These are phyloP conservation scores for Burhinus oedicnemus DNA, from an alignment of 2,113 vertebrate genomes.

Conservation along the genomic window DNA sequence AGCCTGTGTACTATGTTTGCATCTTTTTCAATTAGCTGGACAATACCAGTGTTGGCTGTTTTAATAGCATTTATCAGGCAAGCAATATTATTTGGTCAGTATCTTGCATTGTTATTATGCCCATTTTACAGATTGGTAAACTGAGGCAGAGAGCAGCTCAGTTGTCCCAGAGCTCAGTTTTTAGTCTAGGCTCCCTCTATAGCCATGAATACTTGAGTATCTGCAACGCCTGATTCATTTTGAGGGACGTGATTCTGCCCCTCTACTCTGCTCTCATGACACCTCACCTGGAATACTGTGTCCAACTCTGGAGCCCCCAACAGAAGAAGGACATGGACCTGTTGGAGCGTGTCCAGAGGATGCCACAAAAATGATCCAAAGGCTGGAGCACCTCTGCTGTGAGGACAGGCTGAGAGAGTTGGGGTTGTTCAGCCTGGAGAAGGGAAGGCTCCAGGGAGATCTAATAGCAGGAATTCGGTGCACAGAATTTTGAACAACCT, in stretches of 20 bases:
- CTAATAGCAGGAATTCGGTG: background rate
- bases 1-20: background rate
- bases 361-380: background rate
- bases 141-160: background rate
- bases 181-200: background rate
- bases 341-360: background rate
- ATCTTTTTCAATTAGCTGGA: background rate
- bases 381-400: background rate
- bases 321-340: background rate
- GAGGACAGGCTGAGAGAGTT: background rate
- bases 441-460: background rate
- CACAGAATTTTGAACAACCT: background rate
- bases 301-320: background rate
- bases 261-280: background rate
- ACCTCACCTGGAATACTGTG: background rate
- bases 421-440: background rate
- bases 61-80: background rate
- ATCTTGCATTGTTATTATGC: rapidly evolving
- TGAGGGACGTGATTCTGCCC: background rate
- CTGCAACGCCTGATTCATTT: rapidly evolving
- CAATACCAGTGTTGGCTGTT: background rate
- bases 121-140: background rate
- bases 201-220: background rate
- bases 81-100: background rate
- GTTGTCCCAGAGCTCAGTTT: background rate